These are phyloP conservation scores for Pterostichus madidus DNA, from an alignment of 2,888 invertebrate species.

Conservation along the genomic window DNA sequence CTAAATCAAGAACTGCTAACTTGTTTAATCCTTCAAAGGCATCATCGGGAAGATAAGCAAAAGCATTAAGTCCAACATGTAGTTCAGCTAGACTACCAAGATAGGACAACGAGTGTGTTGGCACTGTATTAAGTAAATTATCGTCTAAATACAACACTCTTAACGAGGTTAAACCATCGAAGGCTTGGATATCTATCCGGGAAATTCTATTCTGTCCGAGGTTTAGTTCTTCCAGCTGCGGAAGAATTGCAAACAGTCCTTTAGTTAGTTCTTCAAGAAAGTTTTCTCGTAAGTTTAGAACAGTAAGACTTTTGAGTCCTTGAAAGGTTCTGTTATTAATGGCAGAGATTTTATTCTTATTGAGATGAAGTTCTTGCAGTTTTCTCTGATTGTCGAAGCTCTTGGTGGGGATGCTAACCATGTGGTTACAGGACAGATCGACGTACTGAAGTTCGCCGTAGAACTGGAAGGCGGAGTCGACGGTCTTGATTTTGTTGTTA, in stretches of 20 bases:
- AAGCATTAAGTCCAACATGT: constrained; percentile 90
- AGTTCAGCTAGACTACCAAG: constrained; percentile 90
- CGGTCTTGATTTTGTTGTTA: constrained; percentile 92
- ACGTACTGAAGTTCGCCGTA: constrained; percentile 92
- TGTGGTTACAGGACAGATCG: constrained; percentile 90
- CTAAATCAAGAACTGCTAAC: constrained; percentile 87
- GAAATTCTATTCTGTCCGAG: constrained; percentile 92
- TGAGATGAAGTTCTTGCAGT: constrained; percentile 89
- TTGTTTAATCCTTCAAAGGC: constrained; percentile 88
- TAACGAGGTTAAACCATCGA: constrained; percentile 87
- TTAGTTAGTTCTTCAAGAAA: constrained; percentile 88
- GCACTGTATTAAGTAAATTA: constrained; percentile 88
- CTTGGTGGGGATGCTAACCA: constrained; percentile 88
- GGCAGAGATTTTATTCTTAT: constrained; percentile 91
- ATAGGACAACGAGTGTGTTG: constrained; percentile 85
- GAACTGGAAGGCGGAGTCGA: constrained; percentile 93
- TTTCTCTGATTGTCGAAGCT: constrained; percentile 91
- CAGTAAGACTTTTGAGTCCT: constrained; percentile 87
- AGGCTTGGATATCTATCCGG: constrained; percentile 87
- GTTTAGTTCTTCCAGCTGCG: constrained; percentile 90
- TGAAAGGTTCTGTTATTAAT: constrained; percentile 89
- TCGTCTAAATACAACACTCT: constrained; percentile 91
- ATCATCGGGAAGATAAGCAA: constrained; percentile 86
- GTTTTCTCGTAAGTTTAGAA: constrained; percentile 90
- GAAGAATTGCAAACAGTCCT: constrained; percentile 86